Evolutionary conservation across 2,113 vertebrate species (phyloP).

Genomic region (Phalacrocorax pelagicus): DNA sequence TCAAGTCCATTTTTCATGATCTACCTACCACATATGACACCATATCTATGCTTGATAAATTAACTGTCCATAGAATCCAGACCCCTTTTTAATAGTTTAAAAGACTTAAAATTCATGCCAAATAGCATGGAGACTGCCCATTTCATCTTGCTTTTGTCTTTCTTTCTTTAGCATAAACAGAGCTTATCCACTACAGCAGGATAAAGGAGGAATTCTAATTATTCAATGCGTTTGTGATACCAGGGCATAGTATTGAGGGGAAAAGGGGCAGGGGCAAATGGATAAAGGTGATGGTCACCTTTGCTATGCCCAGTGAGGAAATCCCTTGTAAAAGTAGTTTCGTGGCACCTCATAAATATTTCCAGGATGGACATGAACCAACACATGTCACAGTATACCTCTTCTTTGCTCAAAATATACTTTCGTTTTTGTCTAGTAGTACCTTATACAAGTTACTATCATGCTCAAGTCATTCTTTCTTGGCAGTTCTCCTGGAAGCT

Average conservation of each 20-base stretch:
- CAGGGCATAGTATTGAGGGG: background rate
- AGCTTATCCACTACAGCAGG: background rate
- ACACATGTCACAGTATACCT: background rate
- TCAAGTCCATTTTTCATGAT: slow-evolving; percentile 45
- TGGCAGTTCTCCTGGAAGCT: background rate
- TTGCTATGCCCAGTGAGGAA: background rate
- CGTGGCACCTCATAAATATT: background rate
- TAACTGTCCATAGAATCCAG: slow-evolving; percentile 12
- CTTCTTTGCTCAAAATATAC: background rate
- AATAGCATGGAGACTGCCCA: slow-evolving; percentile 15
- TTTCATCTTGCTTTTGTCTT: slow-evolving; percentile 1
- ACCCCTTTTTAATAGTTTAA: slow-evolving; percentile 34
- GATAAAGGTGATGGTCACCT: background rate
- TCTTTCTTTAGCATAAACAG: background rate
- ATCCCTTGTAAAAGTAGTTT: background rate
- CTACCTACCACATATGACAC: background rate
- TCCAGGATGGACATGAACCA: background rate
- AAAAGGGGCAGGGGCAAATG: background rate
- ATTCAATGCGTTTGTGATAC: background rate
- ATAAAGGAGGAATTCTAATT: background rate
- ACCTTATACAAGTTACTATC: background rate
- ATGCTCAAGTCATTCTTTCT: background rate
- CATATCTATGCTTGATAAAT: slow-evolving; percentile 37
- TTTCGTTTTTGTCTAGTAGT: background rate
- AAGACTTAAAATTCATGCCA: slow-evolving; percentile 21